phyloP scores from a whole-genome alignment of 2,113 vertebrate genomes.

The Gymnorhina tibicen region DNA sequence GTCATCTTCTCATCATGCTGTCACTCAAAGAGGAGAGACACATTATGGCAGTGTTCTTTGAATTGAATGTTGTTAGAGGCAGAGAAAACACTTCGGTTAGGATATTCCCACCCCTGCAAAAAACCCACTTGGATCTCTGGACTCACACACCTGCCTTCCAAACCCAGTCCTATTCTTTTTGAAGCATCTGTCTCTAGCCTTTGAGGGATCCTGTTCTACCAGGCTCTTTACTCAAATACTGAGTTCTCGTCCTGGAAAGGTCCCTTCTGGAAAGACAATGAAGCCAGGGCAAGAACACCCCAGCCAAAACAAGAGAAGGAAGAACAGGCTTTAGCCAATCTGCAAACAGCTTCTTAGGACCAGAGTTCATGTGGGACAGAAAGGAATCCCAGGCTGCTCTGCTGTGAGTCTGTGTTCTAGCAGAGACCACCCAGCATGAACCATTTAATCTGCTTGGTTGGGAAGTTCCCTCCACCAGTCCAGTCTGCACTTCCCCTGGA shows the following conservation, averaged over 20 bases:
- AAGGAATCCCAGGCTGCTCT: not conserved
- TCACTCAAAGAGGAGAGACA: not conserved
- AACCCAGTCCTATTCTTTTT: not conserved
- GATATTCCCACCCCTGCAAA: not conserved
- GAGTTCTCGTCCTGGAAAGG: rapidly evolving
- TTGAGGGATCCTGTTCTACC: not conserved
- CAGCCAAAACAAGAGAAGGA: not conserved
- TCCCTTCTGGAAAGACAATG: not conserved
- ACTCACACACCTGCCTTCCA: not conserved
- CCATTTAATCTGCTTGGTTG: not conserved
- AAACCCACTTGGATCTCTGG: not conserved
- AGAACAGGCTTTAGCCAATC: not conserved
- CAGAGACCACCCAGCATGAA: not conserved
- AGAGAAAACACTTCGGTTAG: not conserved
- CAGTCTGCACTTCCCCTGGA: not conserved
- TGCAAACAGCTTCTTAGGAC: not conserved
- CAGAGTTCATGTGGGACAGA: not conserved
- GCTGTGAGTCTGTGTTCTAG: not conserved
- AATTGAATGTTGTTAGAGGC: not conserved
- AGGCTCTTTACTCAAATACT: not conserved
- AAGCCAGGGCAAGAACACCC: not conserved
- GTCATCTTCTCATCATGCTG: not conserved
- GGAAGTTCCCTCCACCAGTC: not conserved
- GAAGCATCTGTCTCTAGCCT: not conserved
- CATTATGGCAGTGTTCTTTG: not conserved